Conservation (phyloP, 2,888 invertebrate species). For the Mystacides longicornis region DNA sequence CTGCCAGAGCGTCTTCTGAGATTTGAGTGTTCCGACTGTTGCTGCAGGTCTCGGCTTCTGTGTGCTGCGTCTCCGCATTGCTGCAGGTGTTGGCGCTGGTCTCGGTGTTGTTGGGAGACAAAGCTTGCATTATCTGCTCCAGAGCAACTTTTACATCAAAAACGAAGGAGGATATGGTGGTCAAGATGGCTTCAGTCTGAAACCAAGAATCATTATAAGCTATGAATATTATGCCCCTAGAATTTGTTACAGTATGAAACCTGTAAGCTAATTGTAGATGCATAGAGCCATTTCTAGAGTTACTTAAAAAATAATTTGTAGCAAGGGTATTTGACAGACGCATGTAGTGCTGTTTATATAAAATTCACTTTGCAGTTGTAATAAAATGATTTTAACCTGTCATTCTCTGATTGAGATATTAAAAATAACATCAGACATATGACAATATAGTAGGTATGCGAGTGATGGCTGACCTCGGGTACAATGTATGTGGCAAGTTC, state of each 20-base stretch:
- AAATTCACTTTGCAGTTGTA: too few species aligned
- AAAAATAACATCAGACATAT: too few species aligned
- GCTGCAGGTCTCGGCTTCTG: constrained; percentile 26
- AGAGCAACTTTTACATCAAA: constrained; percentile 37
- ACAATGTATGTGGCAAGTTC: constrained; percentile 58
- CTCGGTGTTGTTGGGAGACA: constrained; percentile 27
- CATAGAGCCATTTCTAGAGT: too few species aligned
- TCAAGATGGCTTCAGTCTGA: constrained; percentile 55
- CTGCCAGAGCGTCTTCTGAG: constrained; percentile 28
- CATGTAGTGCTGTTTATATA: too few species aligned
- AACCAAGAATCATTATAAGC: too few species aligned
- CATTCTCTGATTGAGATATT: too few species aligned
- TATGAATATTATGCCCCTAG: too few species aligned
- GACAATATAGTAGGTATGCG: neutral
- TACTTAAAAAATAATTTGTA: too few species aligned
- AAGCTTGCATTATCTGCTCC: constrained; percentile 51
- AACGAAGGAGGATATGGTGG: constrained; percentile 38
- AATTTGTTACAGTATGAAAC: too few species aligned
- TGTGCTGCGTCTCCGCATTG: constrained; percentile 25
- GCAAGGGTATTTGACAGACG: too few species aligned
- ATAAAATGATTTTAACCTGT: too few species aligned
- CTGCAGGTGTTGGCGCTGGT: neutral
- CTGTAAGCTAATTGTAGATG: too few species aligned
- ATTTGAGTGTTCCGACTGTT: constrained; percentile 25
- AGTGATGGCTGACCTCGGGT: constrained; percentile 47